Evolutionary conservation across 1,140 invertebrate genomes (phyloP), one percentile per base, ranked within the genome.

Genomic region (Orchestia grillus): DNA sequence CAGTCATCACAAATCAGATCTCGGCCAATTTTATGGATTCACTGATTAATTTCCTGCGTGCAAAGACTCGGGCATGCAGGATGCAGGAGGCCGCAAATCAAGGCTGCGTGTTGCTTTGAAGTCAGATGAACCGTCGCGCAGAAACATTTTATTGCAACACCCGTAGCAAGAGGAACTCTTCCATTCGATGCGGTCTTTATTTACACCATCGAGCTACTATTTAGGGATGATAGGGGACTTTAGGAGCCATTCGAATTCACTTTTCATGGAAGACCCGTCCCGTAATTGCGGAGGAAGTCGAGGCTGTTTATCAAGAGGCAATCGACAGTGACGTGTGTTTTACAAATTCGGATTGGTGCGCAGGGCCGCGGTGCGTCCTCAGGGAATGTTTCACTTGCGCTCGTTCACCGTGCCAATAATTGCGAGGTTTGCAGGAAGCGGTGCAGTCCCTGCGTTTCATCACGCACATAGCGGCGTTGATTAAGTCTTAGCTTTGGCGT

Each of bases 241-340:
- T 94, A 45, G 92, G 36, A 94, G 44, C 44, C 92, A 94, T 94
- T 94, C 92, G 92, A 94, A 94, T 94, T 94, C 92, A 94, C 92
- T 94, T 94, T 47, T 94, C 92, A 94, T 94, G 11, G 92, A 94
- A 94, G 92, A 45, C 92, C 44, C 40, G 92, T n/a, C 92, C 40
- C 40, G 44, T 94, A 45, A 94, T 94, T 45, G 36, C 44, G 40
- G 44, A 94, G 92, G 92, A 94, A 94, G 92, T 45, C 92, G 92
- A 44, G 44, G 92, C 44, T 47, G 92, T 94, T 45, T 94, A 94
- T 94, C 92, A 94, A 94, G 92, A 94, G 44, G 44, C 92, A 94
- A 94, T 94, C 92, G 92, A 47, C 92, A 94, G 41, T 40, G 43
- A 40, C 92, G 92, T 94, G 92, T 94, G 92, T 94, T 94, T 94